Percentiles rank a stretch among this genome's conserved stretches.
Conservation (phyloP, 2,113 vertebrate species). For the Neodon shergylaensis region DNA sequence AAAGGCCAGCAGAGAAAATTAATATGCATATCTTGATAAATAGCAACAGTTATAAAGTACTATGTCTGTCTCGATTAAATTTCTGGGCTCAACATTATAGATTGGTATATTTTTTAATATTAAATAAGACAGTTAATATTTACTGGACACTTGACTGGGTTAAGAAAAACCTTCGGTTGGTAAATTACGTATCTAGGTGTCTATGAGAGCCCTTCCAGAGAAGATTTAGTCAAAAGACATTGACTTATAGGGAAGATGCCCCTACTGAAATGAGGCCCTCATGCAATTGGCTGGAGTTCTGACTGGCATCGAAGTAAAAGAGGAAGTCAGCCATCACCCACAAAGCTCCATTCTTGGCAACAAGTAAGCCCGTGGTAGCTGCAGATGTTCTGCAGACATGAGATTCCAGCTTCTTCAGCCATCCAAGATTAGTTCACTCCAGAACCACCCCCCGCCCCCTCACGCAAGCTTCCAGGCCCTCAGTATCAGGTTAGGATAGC, state of each 20-base stretch:
- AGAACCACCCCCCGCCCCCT: background rate
- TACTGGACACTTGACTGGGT: background rate
- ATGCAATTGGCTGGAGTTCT: background rate
- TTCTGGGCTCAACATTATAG: background rate
- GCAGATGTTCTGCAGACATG: background rate
- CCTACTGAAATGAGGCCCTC: background rate
- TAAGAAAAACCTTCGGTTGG: background rate
- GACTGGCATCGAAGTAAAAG: background rate
- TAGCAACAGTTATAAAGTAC: background rate
- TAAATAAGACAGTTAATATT: background rate
- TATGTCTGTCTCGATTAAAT: background rate
- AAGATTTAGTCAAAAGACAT: background rate
- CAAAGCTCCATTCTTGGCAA: background rate
- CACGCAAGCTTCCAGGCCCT: background rate
- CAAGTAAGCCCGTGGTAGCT: background rate
- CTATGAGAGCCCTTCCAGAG: background rate
- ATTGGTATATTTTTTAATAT: background rate
- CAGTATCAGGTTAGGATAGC: background rate
- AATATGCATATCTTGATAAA: background rate
- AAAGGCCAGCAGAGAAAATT: background rate
- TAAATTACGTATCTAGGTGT: background rate
- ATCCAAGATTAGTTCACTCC: background rate
- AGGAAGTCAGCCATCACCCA: background rate
- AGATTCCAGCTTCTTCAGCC: background rate
- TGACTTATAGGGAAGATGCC: background rate